phyloP scores from a whole-genome alignment of 2,888 invertebrate species.

The Drosophila conformis region DNA sequence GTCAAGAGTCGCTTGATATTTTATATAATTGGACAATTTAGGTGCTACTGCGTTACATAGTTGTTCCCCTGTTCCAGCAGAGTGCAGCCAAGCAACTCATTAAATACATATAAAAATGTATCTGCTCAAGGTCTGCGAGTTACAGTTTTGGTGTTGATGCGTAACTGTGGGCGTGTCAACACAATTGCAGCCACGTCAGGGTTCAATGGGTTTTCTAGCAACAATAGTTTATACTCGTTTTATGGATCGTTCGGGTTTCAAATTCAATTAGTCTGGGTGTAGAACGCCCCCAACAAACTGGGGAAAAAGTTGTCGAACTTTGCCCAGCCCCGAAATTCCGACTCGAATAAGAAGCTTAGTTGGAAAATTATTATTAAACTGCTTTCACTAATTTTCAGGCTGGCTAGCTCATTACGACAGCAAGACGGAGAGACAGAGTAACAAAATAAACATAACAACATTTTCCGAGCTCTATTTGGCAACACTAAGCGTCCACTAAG shows the following conservation, averaged over 20 bases:
- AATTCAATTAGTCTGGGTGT: constrained; percentile 57
- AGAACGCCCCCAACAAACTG: constrained; percentile 28
- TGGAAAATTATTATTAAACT: constrained; percentile 68
- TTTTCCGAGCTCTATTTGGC: constrained; percentile 63
- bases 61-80: neutral
- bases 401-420: constrained; percentile 54
- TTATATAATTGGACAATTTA: constrained; percentile 72
- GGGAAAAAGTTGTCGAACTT: constrained; percentile 32
- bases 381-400: constrained; percentile 71
- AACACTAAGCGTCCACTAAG: constrained; percentile 74
- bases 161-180: constrained; percentile 61
- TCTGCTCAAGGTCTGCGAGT: constrained; percentile 15
- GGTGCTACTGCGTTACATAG: constrained; percentile 40
- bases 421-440: neutral
- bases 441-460: constrained; percentile 38
- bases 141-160: constrained; percentile 68
- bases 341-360: constrained; percentile 62
- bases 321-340: constrained; percentile 25
- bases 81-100: constrained; percentile 38
- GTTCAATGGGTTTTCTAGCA: constrained; percentile 37
- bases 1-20: constrained; percentile 23
- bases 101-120: constrained; percentile 55
- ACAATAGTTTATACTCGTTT: constrained; percentile 21
- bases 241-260: constrained; percentile 38
- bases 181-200: constrained; percentile 39